Evolutionary conservation across 1,140 invertebrate genomes (phyloP).

Genomic region (Lamellibrachia luymesi): DNA sequence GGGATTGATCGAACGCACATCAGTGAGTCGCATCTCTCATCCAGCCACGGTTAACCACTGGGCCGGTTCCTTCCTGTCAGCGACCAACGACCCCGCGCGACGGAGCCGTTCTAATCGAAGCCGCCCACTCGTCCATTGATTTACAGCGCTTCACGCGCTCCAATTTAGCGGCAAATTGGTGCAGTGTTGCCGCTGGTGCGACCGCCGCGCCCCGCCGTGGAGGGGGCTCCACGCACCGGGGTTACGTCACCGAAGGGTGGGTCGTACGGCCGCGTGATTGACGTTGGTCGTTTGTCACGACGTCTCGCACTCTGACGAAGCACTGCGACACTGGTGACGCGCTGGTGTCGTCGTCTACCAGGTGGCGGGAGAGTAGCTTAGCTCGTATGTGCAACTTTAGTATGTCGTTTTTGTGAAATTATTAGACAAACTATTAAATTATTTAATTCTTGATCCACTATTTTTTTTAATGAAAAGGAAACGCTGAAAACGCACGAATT

Average conservation of each 20-base stretch:
- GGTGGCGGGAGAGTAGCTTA: neutral
- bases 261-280: neutral
- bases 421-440: too few species aligned
- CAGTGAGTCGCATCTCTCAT: neutral
- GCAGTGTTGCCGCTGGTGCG: neutral
- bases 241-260: neutral
- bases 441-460: too few species aligned
- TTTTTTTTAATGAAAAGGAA: too few species aligned
- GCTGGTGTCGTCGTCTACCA: neutral
- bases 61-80: too few species aligned
- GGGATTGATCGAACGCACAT: neutral
- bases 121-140: neutral
- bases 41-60: neutral
- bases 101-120: neutral
- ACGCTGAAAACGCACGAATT: too few species aligned
- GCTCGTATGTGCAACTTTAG: too few species aligned
- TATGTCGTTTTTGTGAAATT: too few species aligned
- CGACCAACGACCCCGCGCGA: neutral
- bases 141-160: neutral
- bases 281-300: neutral
- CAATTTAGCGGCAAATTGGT: neutral
- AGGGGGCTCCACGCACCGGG: neutral
- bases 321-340: neutral
- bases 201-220: neutral
- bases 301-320: neutral